A percentile compares a stretch with the other conserved stretches of the same genome.
These are phyloP conservation scores for Alexandromys fortis DNA, from an alignment of 2,113 vertebrate genomes.

Conservation along the genomic window DNA sequence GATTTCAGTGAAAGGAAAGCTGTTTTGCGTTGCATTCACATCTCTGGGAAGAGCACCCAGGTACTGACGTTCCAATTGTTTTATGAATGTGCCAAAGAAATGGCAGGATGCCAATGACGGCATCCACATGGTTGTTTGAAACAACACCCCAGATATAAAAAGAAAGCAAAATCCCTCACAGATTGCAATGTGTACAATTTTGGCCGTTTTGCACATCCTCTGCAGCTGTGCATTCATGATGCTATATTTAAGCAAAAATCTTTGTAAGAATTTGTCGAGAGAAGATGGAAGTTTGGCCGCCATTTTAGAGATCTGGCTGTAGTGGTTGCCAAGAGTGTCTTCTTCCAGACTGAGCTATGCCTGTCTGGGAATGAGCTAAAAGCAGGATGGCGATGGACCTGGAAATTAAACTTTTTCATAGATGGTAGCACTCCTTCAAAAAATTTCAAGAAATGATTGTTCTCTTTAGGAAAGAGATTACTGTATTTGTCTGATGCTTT, in stretches of 20 bases:
- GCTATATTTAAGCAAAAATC: constrained; percentile 79
- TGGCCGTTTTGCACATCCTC: constrained; percentile 68
- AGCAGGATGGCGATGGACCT: neutral
- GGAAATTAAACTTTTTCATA: constrained; percentile 5
- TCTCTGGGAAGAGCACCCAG: constrained; percentile 51
- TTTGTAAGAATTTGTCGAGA: constrained; percentile 52
- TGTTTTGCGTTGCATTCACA: neutral
- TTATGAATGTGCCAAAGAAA: constrained; percentile 63
- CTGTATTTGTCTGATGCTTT: neutral
- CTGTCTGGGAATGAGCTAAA: neutral
- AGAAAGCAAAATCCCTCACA: constrained; percentile 49
- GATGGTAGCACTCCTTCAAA: neutral
- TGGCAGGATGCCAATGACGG: constrained; percentile 65
- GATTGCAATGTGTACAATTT: constrained; percentile 69
- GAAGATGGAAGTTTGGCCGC: constrained; percentile 28
- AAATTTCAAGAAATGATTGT: neutral
- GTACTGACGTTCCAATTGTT: constrained; percentile 68
- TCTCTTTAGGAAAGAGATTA: neutral
- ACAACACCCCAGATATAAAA: constrained; percentile 70
- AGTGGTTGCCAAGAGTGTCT: constrained; percentile 26
- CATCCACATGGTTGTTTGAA: constrained; percentile 61
- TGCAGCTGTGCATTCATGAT: constrained; percentile 79
- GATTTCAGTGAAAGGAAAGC: constrained; percentile 51
- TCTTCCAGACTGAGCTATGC: neutral
- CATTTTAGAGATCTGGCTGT: constrained; percentile 61